Evolutionary conservation across 2,888 invertebrate genomes (phyloP), one percentile per base, ranked within the genome.

Genomic region (Tipula vernalis): DNA sequence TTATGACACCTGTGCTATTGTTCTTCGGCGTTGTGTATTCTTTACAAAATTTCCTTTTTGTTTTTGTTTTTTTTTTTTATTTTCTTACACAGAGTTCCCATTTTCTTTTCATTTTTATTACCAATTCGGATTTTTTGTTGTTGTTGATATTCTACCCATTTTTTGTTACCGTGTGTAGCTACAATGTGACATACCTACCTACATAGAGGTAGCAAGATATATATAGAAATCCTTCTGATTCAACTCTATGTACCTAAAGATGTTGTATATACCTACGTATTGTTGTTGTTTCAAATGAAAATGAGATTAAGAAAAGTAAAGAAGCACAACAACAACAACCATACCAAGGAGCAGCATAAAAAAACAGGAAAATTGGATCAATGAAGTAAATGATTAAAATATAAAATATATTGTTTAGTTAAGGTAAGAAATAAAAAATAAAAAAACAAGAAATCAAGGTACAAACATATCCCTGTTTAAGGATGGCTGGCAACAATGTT

Each of bases 361-460:
- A 28, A 71, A 71, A 71, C 71, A 71, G 71, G 71, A 71, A 71
- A 28, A 71, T 71, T 71, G 71, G 71, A 71, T 71, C 71, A 71
- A 71, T 71, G 71, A 71, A 71, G 71, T 71, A 71, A 71, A 71
- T 71, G 71, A 71, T 71, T 71, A 71, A 71, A 71, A 71, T 71
- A 71, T 10, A 71, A 71, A 71, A 71, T 71, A 71, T 28, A 71
- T 71, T 71, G 71, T 71, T 71, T 28, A 71, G 71, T 71, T 71
- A 71, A 71, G 71, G 71, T 71, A 71, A 28, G 28, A 10, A 71
- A 28, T 12, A 71, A 18, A 12, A 51, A 51, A 39, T 39, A 39
- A 51, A 57, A 57, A 71, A 71, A 28, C 28, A 28, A 71, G 10
- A 71, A 71, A 71, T 71, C 71, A 71, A 71, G 71, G 71, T 71